These are phyloP conservation scores for Chelonus insularis DNA, from an alignment of 1,140 invertebrate species.

Conservation along the genomic window DNA sequence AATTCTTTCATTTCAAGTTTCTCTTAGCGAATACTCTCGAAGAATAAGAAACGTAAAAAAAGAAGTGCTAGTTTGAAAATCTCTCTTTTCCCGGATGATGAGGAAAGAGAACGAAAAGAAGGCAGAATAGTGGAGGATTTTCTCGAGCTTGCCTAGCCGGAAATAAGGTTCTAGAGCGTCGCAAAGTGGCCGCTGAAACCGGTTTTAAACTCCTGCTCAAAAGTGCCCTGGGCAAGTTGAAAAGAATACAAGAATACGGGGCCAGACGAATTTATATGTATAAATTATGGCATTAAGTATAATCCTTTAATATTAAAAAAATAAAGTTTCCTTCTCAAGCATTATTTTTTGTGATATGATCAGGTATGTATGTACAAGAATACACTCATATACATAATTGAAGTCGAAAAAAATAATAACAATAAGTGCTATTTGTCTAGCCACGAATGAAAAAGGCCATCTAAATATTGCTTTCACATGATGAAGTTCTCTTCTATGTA, in stretches of 20 bases:
- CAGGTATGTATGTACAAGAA: too few species aligned
- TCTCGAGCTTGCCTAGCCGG: constrained; percentile 5
- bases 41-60: neutral
- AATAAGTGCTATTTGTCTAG: too few species aligned
- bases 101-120: neutral
- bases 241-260: constrained; percentile 3
- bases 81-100: neutral
- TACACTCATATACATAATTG: too few species aligned
- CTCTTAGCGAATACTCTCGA: neutral
- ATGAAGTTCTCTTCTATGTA: too few species aligned
- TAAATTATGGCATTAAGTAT: too few species aligned
- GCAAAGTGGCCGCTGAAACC: constrained; percentile 20
- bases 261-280: too few species aligned
- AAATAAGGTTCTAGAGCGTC: constrained; percentile 22
- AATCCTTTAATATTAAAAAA: too few species aligned
- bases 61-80: neutral
- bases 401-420: too few species aligned
- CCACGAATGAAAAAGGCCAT: too few species aligned
- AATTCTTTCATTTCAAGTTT: neutral
- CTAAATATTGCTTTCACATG: neutral
- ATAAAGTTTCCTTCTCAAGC: neutral
- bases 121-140: constrained; percentile 1
- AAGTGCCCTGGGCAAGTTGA: constrained; percentile 8
- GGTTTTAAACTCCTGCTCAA: constrained; percentile 22
- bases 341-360: neutral